phyloP scores from a whole-genome alignment of 2,113 vertebrate genomes.

The Semicossyphus pulcher region DNA sequence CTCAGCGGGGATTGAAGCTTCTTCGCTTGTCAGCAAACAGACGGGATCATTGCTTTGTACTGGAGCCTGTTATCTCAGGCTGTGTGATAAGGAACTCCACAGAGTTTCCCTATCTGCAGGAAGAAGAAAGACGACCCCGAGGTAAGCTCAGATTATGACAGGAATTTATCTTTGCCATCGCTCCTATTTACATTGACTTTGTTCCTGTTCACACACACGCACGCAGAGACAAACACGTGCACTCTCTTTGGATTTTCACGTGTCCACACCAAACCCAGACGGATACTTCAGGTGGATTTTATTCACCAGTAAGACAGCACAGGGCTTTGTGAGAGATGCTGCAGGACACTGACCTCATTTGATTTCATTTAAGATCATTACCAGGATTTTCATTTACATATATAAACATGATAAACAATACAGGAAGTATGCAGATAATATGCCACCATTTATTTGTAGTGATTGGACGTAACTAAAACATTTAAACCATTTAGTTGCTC shows the following conservation, averaged over 20 bases:
- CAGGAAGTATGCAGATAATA: no score
- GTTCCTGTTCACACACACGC: slow-evolving; percentile 32
- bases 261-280: neutral
- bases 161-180: slow-evolving; percentile 63
- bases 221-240: slow-evolving; percentile 16
- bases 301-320: neutral
- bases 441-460: no score
- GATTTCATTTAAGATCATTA: no score
- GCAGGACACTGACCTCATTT: neutral
- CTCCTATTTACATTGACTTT: slow-evolving; percentile 65
- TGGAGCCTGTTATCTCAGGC: slow-evolving; percentile 65
- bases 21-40: slow-evolving; percentile 69
- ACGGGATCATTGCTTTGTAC: slow-evolving; percentile 66
- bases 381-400: no score
- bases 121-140: slow-evolving; percentile 69
- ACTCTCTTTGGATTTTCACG: neutral
- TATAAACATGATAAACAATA: no score
- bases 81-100: slow-evolving; percentile 73
- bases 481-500: no score
- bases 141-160: slow-evolving; percentile 67
- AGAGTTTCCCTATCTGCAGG: slow-evolving; percentile 61
- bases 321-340: neutral
- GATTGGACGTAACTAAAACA: no score
- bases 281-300: neutral
- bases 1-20: slow-evolving; percentile 51